Conservation (phyloP, 2,888 invertebrate species). For the Caenorhabditis macrosperma region DNA sequence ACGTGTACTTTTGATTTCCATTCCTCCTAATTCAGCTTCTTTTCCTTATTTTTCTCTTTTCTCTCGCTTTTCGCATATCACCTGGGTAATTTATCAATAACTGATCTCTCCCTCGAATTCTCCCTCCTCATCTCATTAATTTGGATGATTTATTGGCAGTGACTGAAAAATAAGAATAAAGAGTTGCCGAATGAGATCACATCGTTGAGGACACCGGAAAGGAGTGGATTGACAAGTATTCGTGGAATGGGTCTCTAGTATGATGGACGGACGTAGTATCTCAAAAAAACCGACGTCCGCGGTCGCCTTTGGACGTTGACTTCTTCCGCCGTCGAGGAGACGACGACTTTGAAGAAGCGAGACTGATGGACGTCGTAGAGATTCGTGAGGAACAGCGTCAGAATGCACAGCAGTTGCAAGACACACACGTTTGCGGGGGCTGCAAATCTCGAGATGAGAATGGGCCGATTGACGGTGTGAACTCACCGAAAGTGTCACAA, state of each 20-base stretch:
- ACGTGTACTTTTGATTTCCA: conserved; percentile 20
- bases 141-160: not conserved
- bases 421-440: conserved; percentile 38
- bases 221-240: not conserved
- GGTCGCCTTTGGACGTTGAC: conserved; percentile 14
- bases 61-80: conserved; percentile 26
- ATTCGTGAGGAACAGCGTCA: conserved; percentile 25
- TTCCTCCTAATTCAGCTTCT: conserved; percentile 2
- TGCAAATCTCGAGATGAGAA: conserved; percentile 34
- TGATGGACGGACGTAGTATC: not conserved
- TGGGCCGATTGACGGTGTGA: not conserved
- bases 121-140: not conserved
- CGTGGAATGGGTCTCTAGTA: not conserved
- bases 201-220: not conserved
- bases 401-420: conserved; percentile 29
- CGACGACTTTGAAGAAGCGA: conserved; percentile 9
- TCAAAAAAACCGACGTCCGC: conserved; percentile 27
- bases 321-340: conserved; percentile 30
- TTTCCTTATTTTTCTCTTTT: not conserved
- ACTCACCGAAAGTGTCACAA: conserved; percentile 50
- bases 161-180: not conserved
- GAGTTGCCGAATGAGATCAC: not conserved
- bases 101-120: not conserved
- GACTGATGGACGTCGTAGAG: conserved; percentile 34
- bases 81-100: conserved; percentile 15